Conservation (phyloP, 2,113 vertebrate genomes). For the Silurus meridionalis region DNA sequence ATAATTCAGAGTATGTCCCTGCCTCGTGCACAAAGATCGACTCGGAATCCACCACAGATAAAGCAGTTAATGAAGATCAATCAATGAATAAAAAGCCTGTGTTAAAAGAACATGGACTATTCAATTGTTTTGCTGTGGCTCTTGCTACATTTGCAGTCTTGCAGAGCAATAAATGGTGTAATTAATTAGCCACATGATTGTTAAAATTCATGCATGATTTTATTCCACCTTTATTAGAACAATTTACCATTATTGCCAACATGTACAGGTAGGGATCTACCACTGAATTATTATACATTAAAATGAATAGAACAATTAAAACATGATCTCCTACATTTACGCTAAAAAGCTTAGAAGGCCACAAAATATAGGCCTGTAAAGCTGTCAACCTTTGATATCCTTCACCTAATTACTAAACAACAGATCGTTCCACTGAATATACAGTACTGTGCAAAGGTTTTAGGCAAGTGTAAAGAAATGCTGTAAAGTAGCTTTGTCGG, state of each 20-base stretch:
- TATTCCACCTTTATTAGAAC: constrained; percentile 26
- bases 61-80: background rate
- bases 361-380: constrained; percentile 36
- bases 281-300: constrained; percentile 31
- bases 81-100: background rate
- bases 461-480: no score
- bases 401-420: background rate
- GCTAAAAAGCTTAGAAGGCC: constrained; percentile 23
- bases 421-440: background rate
- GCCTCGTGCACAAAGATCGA: no score
- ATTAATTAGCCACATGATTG: constrained; percentile 21
- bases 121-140: background rate
- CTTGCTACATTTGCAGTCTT: constrained; percentile 1
- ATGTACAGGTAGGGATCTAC: constrained; percentile 17
- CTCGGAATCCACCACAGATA: background rate
- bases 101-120: background rate
- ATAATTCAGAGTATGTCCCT: background rate
- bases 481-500: no score
- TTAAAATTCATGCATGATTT: constrained; percentile 43
- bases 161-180: constrained; percentile 9
- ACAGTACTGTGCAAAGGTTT: no score
- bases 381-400: background rate
- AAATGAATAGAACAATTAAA: constrained; percentile 46
- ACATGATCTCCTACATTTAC: constrained; percentile 33
- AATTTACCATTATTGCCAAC: constrained; percentile 15